These are phyloP conservation scores for Pachyramphus minor DNA, from an alignment of 2,113 vertebrate species.

Conservation along the genomic window DNA sequence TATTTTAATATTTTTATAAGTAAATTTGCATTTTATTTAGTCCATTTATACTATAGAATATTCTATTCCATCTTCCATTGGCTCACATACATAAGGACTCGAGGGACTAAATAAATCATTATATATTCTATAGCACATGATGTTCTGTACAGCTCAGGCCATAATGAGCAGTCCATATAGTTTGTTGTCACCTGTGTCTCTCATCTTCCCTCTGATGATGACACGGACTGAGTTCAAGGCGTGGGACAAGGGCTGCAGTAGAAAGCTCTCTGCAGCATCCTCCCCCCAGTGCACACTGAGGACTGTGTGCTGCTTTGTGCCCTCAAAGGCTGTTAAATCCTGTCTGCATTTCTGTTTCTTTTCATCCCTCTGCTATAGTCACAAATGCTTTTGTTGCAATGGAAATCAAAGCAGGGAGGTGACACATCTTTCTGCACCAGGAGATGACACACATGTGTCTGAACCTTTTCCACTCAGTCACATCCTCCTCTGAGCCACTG, in stretches of 20 bases:
- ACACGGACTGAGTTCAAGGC: neutral
- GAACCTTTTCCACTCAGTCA: neutral
- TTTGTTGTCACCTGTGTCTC: fast-evolving
- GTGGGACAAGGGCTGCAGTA: neutral
- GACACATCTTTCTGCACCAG: neutral
- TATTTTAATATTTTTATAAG: neutral
- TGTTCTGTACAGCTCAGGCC: neutral
- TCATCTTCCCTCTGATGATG: neutral
- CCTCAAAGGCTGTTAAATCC: neutral
- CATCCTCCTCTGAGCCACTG: neutral
- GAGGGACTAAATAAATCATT: constrained; percentile 36
- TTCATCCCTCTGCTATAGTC: neutral
- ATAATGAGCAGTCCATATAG: fast-evolving
- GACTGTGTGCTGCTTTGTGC: fast-evolving
- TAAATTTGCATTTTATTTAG: neutral
- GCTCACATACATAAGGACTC: neutral
- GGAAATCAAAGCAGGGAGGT: neutral
- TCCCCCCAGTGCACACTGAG: neutral
- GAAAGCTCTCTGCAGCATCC: neutral
- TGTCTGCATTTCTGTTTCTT: neutral
- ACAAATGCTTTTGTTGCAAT: neutral
- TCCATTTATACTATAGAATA: neutral
- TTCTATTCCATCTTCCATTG: neutral
- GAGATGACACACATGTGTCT: neutral
- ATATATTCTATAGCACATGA: neutral